Conservation (phyloP, 2,888 invertebrate genomes). For the Nineta flava region DNA sequence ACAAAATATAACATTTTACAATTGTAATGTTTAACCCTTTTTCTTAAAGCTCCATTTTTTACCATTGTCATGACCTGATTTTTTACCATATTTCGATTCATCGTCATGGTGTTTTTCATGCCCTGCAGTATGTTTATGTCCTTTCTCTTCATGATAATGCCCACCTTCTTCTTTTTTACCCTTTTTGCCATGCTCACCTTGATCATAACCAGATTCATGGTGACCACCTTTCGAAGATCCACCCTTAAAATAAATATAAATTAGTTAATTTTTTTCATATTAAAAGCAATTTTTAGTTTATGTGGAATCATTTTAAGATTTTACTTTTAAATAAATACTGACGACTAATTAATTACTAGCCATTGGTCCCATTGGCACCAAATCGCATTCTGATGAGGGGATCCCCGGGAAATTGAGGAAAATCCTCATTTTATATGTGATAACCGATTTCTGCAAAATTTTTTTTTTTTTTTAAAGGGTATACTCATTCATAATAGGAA, state of each 20-base stretch:
- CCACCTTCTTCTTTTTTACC: slow-evolving; percentile 39
- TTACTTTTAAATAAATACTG: background rate
- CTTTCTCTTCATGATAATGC: slow-evolving; percentile 35
- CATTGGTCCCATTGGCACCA: no score
- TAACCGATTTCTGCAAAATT: no score
- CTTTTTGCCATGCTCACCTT: slow-evolving; percentile 37
- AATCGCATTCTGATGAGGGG: no score
- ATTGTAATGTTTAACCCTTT: slow-evolving; percentile 19
- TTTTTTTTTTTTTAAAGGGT: no score
- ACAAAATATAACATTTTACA: background rate
- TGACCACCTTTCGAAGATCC: slow-evolving; percentile 39
- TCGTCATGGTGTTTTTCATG: slow-evolving; percentile 38
- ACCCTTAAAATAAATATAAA: slow-evolving; percentile 28
- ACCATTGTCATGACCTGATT: slow-evolving; percentile 29
- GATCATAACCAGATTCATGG: slow-evolving; percentile 31
- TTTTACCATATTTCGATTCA: slow-evolving; percentile 29
- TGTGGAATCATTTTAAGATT: slow-evolving; percentile 1
- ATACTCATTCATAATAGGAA: no score
- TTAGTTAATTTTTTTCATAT: background rate
- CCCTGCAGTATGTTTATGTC: slow-evolving; percentile 38
- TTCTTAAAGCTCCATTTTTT: slow-evolving; percentile 44
- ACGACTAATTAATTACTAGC: no score
- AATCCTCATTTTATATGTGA: no score
- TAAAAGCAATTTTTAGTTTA: no score
- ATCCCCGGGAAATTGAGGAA: no score